These are phyloP conservation scores for Spheniscus humboldti DNA, from an alignment of 2,797 vertebrate species.

Conservation along the genomic window DNA sequence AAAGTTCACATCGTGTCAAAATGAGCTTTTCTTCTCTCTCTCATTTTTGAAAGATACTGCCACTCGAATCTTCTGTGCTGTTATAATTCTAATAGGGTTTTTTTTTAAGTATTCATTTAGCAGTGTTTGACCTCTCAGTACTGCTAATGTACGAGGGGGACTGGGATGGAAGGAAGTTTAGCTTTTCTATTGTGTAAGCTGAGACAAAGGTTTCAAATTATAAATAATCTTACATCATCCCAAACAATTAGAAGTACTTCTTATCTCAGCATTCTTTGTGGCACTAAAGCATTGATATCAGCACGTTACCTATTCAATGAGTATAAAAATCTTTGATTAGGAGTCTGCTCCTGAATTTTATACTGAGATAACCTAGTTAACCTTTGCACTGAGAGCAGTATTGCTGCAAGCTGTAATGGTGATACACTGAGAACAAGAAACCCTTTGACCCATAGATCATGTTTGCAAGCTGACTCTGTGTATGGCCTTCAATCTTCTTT, in stretches of 20 bases:
- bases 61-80: background rate
- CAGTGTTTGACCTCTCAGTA: background rate
- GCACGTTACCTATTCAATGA: background rate
- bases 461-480: background rate
- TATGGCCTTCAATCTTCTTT: background rate
- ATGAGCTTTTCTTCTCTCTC: background rate
- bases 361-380: background rate
- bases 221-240: background rate
- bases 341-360: background rate
- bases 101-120: background rate
- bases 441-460: background rate
- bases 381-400: background rate
- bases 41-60: background rate
- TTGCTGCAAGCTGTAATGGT: background rate
- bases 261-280: background rate
- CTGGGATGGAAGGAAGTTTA: background rate
- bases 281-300: background rate
- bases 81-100: background rate
- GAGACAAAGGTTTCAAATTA: background rate
- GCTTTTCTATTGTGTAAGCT: background rate
- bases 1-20: background rate
- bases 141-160: background rate
- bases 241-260: background rate
- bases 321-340: background rate
- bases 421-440: background rate